Evolutionary conservation across 2,797 vertebrate genomes (phyloP).

Genomic region (Phyllotis vaccarum): DNA sequence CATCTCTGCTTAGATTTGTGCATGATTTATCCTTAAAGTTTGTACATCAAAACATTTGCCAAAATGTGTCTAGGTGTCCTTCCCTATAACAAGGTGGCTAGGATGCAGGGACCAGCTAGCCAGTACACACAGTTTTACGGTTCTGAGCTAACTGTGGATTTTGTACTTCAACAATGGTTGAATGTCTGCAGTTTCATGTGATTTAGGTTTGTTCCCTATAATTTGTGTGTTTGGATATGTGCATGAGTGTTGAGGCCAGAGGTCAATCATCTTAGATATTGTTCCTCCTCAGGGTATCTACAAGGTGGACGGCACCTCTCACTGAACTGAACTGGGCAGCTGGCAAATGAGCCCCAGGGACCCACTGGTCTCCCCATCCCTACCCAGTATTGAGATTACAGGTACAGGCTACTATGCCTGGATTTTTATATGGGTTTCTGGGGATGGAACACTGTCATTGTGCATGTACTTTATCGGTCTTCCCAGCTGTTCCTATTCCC

Average conservation of each 20-base stretch:
- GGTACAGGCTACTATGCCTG: not conserved
- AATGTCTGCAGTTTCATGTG: not conserved
- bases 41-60: constrained; percentile 36
- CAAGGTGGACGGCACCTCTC: not conserved
- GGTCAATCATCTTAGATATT: too few species aligned
- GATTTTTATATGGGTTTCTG: not conserved
- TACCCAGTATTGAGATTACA: not conserved
- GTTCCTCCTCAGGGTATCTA: not conserved
- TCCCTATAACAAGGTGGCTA: not conserved
- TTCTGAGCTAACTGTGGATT: not conserved
- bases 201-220: not conserved
- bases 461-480: not conserved
- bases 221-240: not conserved
- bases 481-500: not conserved
- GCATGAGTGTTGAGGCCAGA: not conserved
- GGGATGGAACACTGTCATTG: not conserved
- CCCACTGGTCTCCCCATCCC: not conserved
- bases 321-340: not conserved
- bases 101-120: not conserved
- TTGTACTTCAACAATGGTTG: not conserved
- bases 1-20: constrained; percentile 2
- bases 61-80: not conserved
- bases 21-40: constrained; percentile 26
- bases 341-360: not conserved
- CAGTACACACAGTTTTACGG: not conserved